These are phyloP conservation scores for Chelonia mydas DNA, from an alignment of 2,797 vertebrate genomes.

Conservation along the genomic window DNA sequence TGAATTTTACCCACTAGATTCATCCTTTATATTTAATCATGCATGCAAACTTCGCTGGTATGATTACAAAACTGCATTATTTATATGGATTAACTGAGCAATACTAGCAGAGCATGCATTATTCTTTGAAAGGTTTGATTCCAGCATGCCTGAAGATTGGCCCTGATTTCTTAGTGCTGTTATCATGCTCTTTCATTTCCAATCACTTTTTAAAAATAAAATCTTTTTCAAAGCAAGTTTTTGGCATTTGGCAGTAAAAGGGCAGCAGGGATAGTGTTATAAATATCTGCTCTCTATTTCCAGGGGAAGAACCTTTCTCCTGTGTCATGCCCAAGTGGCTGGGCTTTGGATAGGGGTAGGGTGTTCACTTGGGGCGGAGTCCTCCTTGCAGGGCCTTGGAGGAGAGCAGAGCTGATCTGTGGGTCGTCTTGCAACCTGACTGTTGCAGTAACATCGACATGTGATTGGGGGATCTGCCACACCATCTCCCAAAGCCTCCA, in stretches of 20 bases:
- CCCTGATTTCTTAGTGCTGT: neutral
- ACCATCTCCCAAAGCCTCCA: neutral
- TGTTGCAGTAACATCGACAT: too few relatives aligned
- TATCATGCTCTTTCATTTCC: neutral
- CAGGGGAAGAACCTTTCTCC: neutral
- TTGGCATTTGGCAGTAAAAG: neutral
- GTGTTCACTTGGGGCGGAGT: neutral
- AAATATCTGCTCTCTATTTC: neutral
- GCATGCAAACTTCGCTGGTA: slow-evolving; percentile 12
- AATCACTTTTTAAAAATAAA: neutral
- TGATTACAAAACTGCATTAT: slow-evolving; percentile 8
- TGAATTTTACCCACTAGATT: neutral
- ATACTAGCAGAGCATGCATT: neutral
- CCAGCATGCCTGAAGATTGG: neutral
- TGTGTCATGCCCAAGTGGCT: neutral
- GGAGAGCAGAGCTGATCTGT: neutral
- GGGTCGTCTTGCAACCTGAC: neutral
- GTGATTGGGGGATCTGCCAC: neutral
- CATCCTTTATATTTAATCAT: neutral
- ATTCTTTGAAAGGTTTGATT: neutral
- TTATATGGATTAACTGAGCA: neutral
- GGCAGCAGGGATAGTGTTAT: neutral
- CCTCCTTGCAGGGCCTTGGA: neutral
- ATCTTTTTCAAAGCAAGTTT: neutral
- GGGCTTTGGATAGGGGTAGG: neutral